Base-by-base conservation (phyloP, 2,888 invertebrate species). In the Nomada goodeniana region DNA sequence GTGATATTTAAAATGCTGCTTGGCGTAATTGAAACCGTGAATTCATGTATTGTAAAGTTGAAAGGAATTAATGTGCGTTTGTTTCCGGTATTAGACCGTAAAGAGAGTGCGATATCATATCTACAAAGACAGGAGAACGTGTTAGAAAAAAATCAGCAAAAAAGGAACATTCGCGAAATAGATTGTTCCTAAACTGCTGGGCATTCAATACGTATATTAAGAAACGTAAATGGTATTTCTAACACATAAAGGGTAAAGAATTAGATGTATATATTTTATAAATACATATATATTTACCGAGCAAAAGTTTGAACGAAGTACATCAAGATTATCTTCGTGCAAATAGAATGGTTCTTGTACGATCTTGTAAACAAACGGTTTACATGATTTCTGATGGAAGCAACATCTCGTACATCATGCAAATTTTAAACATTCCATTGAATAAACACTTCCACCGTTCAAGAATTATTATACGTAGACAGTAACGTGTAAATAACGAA, bases 251-350 rank as follows among this genome's bases (percentile, higher is more conserved):
- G 20, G 53, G 18, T 57, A 57, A 23, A 63, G 4, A 63, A 18
- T 63, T 68, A 63, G 57, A 36, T 77, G 65, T 77, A 73, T 36
- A 77, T 74, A 74, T 29, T 63, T 59, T 64, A 64, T 63, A 26
- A 60, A 44, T 15, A 50, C 20, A 10, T 70, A 74, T 60, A 7
- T 60, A 74, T 60, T 15, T 29, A 42, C 18, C 23, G 29, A 36
- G 18, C 60, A 67, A 74, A 11, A 52, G 44, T 13, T 20, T 55
- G 10, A 55, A 55, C 20, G 55, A 55, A 55, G 20, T 23, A 36
- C 36, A 42, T 36, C 13, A 63, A 60, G 59, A 59, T 69, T 60
- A 60, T 42, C 59, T 59, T 59, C n/a, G 7, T 60, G 7, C 18
- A 50, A 52, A 55, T 53, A 18, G 26, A 65, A 44, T 73, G 42